Percentiles rank a stretch among this genome's conserved stretches.
Conservation (phyloP, 2,797 vertebrate genomes). For the Enteromius thamalakanensis region DNA sequence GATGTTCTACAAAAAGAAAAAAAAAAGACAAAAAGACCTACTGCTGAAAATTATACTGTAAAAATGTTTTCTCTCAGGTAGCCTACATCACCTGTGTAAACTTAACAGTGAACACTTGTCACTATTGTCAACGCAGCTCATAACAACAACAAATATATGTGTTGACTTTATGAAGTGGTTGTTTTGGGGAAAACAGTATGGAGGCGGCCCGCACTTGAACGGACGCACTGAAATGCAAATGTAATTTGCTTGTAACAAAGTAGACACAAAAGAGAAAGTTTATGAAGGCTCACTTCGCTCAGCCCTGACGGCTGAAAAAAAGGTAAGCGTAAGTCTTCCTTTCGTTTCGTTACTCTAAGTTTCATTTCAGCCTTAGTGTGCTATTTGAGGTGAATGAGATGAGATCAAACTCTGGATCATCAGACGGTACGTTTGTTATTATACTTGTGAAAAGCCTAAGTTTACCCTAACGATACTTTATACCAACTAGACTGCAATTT, state of each 20-base stretch:
- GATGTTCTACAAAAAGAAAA: background rate
- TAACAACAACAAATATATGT: background rate
- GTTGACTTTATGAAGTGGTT: too few relatives aligned
- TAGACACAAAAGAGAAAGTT: background rate
- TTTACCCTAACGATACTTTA: background rate
- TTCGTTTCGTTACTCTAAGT: background rate
- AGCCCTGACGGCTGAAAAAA: background rate
- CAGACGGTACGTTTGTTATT: background rate
- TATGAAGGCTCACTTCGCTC: background rate
- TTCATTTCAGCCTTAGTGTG: background rate
- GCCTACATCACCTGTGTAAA: too few relatives aligned
- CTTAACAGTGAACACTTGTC: too few relatives aligned
- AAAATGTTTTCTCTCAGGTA: too few relatives aligned
- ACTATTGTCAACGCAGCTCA: too few relatives aligned
- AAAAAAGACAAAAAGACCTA: too few relatives aligned
- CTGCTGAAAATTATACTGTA: too few relatives aligned
- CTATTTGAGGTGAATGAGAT: background rate
- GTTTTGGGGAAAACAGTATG: too few relatives aligned
- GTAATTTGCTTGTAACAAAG: background rate
- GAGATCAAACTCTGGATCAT: background rate
- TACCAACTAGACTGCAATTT: background rate
- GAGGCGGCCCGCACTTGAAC: background rate
- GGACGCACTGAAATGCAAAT: background rate
- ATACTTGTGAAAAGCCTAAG: too few relatives aligned
- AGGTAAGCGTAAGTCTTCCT: background rate